Percentiles rank a stretch among this genome's conserved stretches.
phyloP scores from a whole-genome alignment of 2,888 invertebrate genomes.

The Ophion costatus region DNA sequence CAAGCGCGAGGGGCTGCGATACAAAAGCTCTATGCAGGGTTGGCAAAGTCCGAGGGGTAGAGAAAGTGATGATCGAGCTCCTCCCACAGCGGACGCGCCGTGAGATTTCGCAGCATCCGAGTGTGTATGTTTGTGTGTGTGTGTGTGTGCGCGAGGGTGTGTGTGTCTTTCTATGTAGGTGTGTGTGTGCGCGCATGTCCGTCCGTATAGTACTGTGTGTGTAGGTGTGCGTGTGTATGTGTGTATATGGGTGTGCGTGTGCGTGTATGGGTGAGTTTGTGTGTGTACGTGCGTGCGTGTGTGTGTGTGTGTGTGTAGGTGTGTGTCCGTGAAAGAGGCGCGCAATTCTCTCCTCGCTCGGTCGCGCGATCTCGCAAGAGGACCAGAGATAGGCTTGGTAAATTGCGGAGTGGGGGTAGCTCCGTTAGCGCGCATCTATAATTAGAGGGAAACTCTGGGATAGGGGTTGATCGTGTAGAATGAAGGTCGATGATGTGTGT shows the following conservation, averaged over 20 bases:
- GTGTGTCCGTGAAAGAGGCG: too few relatives aligned
- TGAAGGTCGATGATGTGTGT: conserved; percentile 59
- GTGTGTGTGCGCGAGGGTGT: too few relatives aligned
- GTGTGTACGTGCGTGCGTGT: too few relatives aligned
- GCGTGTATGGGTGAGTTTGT: too few relatives aligned
- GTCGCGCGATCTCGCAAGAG: not conserved
- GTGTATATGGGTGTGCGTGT: too few relatives aligned
- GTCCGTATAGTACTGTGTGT: too few relatives aligned
- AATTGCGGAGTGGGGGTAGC: conserved; percentile 71
- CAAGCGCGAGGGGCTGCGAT: conserved; percentile 58
- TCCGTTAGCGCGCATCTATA: conserved; percentile 82
- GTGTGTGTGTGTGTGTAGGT: too few relatives aligned
- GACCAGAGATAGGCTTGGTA: conserved; percentile 60
- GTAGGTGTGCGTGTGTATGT: too few relatives aligned
- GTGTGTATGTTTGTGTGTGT: too few relatives aligned
- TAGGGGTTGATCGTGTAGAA: conserved; percentile 54
- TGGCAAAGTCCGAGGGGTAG: conserved; percentile 62
- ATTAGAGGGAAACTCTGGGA: conserved; percentile 75
- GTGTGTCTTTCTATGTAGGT: too few relatives aligned
- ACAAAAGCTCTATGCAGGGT: conserved; percentile 3
- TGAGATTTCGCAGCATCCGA: conserved; percentile 42
- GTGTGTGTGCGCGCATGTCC: too few relatives aligned
- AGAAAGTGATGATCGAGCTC: conserved; percentile 67
- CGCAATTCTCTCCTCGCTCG: too few relatives aligned
- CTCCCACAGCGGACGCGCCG: conserved; percentile 59